A percentile compares a stretch with the other conserved stretches of the same genome.
phyloP scores from a whole-genome alignment of 1,140 invertebrate species.

The Tetramorium alpestre region DNA sequence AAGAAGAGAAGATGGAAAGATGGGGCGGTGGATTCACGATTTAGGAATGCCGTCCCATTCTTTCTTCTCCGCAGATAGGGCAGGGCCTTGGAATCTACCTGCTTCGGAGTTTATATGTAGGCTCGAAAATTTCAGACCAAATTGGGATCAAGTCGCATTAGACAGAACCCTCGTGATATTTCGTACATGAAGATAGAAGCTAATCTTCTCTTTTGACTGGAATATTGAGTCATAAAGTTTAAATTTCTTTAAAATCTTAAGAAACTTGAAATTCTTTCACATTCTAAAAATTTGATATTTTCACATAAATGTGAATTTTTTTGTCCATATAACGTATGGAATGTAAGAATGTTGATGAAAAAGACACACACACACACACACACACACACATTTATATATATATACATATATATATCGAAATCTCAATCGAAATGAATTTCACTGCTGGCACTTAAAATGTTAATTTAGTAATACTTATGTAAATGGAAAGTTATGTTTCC shows the following conservation, averaged over 20 bases:
- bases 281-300: neutral
- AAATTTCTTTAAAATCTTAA: neutral
- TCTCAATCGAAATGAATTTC: neutral
- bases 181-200: neutral
- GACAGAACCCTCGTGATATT: neutral
- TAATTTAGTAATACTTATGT: constrained; percentile 16
- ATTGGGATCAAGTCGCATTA: too few species aligned
- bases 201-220: too few species aligned
- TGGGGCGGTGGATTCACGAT: constrained; percentile 62
- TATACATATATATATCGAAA: too few species aligned
- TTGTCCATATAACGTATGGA: neutral
- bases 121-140: constrained; percentile 48
- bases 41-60: constrained; percentile 72
- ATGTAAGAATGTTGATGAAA: neutral
- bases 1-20: neutral
- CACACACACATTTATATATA: too few species aligned
- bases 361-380: neutral
- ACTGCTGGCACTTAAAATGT: neutral
- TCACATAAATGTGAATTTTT: neutral
- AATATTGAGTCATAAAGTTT: neutral
- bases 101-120: constrained; percentile 10
- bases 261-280: neutral
- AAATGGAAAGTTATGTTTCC: neutral
- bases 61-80: neutral
- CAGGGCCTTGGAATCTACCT: constrained; percentile 27